A percentile compares a stretch with the other conserved stretches of the same genome.
Conservation (phyloP, 30 jellyfish, hydroid and myxozoan species). For the Turritopsis rubra region DNA sequence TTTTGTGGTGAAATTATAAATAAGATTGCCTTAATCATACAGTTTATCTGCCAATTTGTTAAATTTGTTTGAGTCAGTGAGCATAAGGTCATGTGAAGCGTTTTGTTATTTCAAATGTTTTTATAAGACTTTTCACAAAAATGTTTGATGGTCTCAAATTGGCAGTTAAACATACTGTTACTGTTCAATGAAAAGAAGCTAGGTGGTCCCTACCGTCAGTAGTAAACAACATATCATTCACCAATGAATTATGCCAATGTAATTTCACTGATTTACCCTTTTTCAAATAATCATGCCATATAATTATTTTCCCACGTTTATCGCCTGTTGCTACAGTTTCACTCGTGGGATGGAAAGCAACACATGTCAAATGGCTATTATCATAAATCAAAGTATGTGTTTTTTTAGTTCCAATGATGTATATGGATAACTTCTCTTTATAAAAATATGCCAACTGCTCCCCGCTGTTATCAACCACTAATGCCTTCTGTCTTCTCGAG, state of each 20-base stretch:
- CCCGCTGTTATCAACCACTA: constrained; percentile 18
- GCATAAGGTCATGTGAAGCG: too few species aligned
- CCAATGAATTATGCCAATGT: constrained; percentile 90
- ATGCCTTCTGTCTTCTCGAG: neutral
- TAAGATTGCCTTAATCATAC: too few species aligned
- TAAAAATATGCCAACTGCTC: constrained; percentile 9
- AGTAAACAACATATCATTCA: constrained; percentile 49
- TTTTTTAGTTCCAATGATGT: neutral
- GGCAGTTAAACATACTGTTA: neutral
- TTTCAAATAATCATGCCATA: constrained; percentile 42
- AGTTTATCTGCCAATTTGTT: too few species aligned
- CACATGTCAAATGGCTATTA: constrained; percentile 35
- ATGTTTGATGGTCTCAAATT: neutral
- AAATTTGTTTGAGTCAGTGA: too few species aligned
- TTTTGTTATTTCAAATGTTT: neutral
- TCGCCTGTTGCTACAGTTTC: constrained; percentile 73
- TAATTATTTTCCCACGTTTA: constrained; percentile 46
- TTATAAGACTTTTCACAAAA: too few species aligned
- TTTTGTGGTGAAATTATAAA: too few species aligned
- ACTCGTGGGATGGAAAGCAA: constrained; percentile 70
- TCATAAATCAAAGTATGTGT: constrained; percentile 27
- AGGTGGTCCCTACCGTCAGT: constrained; percentile 54
- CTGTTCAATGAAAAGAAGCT: neutral
- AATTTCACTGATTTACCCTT: constrained; percentile 33
- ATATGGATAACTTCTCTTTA: constrained; percentile 11